A percentile compares a stretch with the other conserved stretches of the same genome.
These are phyloP conservation scores for Austrolebias charrua DNA, from an alignment of 2,797 vertebrate species.

Conservation along the genomic window DNA sequence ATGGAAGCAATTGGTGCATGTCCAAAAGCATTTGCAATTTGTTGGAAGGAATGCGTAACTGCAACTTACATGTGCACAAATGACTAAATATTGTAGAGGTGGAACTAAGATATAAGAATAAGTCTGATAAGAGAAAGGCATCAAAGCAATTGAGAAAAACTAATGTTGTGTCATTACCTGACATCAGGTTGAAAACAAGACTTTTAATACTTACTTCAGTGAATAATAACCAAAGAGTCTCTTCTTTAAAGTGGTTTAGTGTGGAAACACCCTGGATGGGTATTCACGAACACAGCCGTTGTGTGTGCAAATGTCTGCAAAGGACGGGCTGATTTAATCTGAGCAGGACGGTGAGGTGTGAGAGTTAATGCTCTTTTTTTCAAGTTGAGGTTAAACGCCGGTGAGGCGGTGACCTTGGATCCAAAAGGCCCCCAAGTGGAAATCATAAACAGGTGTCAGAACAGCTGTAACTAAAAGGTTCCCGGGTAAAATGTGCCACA, in stretches of 20 bases:
- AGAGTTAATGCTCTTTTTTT: conserved; percentile 48
- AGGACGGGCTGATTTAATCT: conserved; percentile 41
- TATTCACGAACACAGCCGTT: conserved; percentile 1
- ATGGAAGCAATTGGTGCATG: background rate
- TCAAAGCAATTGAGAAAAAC: background rate
- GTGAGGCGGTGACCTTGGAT: conserved; percentile 51
- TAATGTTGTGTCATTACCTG: background rate
- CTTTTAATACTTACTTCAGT: conserved; percentile 5
- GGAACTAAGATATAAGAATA: background rate
- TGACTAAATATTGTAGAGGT: background rate
- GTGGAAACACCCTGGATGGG: background rate
- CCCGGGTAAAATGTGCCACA: conserved; percentile 26
- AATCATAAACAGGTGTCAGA: conserved; percentile 58
- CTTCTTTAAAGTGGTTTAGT: background rate
- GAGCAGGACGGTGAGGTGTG: conserved; percentile 13
- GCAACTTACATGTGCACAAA: background rate
- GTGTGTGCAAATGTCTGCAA: conserved; percentile 20
- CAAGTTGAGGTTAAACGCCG: conserved; percentile 46
- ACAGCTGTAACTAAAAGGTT: conserved; percentile 52
- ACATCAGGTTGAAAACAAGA: background rate
- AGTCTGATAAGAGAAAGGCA: background rate
- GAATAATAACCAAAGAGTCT: background rate
- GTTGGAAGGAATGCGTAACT: background rate
- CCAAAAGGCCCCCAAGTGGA: conserved; percentile 24
- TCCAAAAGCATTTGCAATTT: background rate